Evolutionary conservation across 2,113 vertebrate species (phyloP).

Genomic region (Mus musculus): GRCm39 chr7:110420001-110420500

Average conservation of each 20-base stretch:
- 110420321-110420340: conserved; percentile 52
- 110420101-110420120: conserved; percentile 56
- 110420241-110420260: conserved; percentile 4
- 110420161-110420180: conserved; percentile 37
- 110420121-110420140: conserved; percentile 26
- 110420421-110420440: neutral
- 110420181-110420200: conserved; percentile 2
- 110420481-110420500: conserved; percentile 98
- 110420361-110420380: conserved; percentile 46
- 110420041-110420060: neutral
- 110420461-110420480: conserved; percentile 99
- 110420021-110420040: neutral
- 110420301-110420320: conserved; percentile 20
- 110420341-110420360: neutral
- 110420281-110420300: conserved; percentile 7
- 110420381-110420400: neutral
- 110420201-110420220: neutral
- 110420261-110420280: conserved; percentile 48
- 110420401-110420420: conserved; percentile 1
- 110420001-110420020: conserved; percentile 2
- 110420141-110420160: conserved; percentile 2
- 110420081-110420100: neutral
- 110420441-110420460: conserved; percentile 84
- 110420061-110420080: conserved; percentile 53
- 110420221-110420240: neutral